These are phyloP conservation scores for Stomatorhinus ivindoensis DNA, from an alignment of 2,113 vertebrate species.

Conservation along the genomic window DNA sequence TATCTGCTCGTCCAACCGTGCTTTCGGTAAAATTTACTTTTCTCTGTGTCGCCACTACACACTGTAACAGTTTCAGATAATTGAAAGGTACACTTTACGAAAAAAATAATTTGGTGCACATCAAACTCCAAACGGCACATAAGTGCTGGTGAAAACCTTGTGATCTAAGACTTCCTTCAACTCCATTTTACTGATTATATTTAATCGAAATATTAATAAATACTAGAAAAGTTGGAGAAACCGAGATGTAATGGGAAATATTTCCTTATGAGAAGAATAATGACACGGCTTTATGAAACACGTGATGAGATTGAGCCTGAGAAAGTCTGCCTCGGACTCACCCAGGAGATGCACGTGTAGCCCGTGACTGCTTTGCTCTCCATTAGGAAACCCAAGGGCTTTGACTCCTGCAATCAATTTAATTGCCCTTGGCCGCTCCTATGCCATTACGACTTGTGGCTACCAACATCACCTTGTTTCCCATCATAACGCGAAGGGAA, in stretches of 20 bases:
- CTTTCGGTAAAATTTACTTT: background rate
- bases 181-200: background rate
- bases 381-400: constrained; percentile 48
- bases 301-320: background rate
- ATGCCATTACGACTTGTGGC: constrained; percentile 57
- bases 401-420: constrained; percentile 49
- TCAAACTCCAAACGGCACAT: background rate
- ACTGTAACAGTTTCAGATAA: background rate
- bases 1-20: background rate
- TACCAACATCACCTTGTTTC: constrained; percentile 28
- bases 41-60: background rate
- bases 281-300: background rate
- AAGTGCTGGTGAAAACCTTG: background rate
- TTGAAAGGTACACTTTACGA: background rate
- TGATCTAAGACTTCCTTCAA: background rate
- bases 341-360: constrained; percentile 45
- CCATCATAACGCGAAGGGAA: constrained; percentile 12
- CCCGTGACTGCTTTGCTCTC: constrained; percentile 34
- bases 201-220: background rate
- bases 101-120: background rate
- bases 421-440: constrained; percentile 75
- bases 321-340: background rate
- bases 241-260: background rate
- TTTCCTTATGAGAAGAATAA: background rate
- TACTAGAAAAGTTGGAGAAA: background rate